Evolutionary conservation across 2,113 vertebrate species (phyloP), one percentile per base, ranked within the genome.

Genomic region (Gracilinanus agilis): DNA sequence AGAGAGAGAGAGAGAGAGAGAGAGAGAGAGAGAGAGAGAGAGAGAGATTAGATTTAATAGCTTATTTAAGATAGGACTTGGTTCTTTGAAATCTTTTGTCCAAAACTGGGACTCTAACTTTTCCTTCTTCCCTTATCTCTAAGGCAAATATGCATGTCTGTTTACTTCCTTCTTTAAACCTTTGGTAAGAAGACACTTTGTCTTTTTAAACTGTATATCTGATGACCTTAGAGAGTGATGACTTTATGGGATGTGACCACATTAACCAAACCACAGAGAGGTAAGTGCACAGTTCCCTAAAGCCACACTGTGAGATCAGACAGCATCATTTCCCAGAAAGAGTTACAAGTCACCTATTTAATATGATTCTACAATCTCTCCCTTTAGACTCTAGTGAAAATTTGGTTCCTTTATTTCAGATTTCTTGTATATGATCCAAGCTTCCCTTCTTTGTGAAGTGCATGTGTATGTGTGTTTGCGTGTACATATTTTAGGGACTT

Each of bases 221-320:
- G 49, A 95, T 96, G 97, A 97, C 97, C 91, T 97, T 97, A 94
- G 96, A 58, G 92, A 92, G 95, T 97, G 97, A 95, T 98, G 97
- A 98, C 95, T 98, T 98, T 98, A 97, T 97, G 95, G 94, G 91
- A 95, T 97, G 98, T 95, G 55, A 92, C 97, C 96, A 95, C 94
- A 95, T 44, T 44, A 96, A 91, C 91, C 24, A 95, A 92, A 67
- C 90, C 95, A 92, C 96, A 97, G 95, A 91, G 97, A 97, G 55
- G 54, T 55, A 98, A 98, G 94, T 92, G 44, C 21, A 93, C 90
- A 95, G 92, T 88, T 98, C 92, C 90, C 94, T 24, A 44, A 92
- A 90, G 49, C 93, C 97, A 94, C 96, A 93, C 91, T 94, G 19
- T 75, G 93, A 96, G 11, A 93, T 2, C 55, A 95, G 94, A 88